phyloP scores from a whole-genome alignment of 1,140 invertebrate species.

The Sycophila sp. region DNA sequence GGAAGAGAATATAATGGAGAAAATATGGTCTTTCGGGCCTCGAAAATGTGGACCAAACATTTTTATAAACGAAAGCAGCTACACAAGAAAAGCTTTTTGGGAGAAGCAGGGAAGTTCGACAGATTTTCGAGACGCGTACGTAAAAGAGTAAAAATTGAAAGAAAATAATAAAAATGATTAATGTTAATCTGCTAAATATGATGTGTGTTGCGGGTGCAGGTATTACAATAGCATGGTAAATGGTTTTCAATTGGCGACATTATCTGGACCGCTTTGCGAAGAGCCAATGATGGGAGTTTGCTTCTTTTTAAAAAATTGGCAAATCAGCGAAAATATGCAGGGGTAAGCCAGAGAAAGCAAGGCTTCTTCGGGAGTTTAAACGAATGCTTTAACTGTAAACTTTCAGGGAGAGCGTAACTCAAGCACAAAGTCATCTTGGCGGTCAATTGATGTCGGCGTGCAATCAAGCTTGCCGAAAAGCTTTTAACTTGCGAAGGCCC shows the following conservation, averaged over 20 bases:
- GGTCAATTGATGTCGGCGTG: slow-evolving; percentile 93
- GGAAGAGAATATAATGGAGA: slow-evolving; percentile 71
- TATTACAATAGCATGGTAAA: slow-evolving; percentile 87
- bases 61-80: slow-evolving; percentile 79
- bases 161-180: no score
- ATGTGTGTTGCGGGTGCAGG: slow-evolving; percentile 39
- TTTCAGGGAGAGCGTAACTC: slow-evolving; percentile 53
- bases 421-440: slow-evolving; percentile 59
- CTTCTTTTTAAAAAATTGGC: slow-evolving; percentile 88
- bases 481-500: slow-evolving; percentile 90
- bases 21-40: slow-evolving; percentile 93
- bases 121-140: slow-evolving; percentile 56
- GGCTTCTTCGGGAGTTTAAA: no score
- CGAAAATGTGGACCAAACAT: slow-evolving; percentile 90
- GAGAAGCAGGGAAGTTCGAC: slow-evolving; percentile 47
- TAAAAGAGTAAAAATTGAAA: slow-evolving; percentile 17
- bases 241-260: slow-evolving; percentile 93
- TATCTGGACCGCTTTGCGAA: slow-evolving; percentile 92
- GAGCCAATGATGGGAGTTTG: slow-evolving; percentile 96
- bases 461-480: slow-evolving; percentile 88
- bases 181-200: neutral
- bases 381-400: neutral
- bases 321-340: slow-evolving; percentile 64
- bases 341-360: slow-evolving; percentile 50
- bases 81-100: slow-evolving; percentile 61